Conservation (phyloP, 2,888 invertebrate species). For the Caradrina clavipalpis region DNA sequence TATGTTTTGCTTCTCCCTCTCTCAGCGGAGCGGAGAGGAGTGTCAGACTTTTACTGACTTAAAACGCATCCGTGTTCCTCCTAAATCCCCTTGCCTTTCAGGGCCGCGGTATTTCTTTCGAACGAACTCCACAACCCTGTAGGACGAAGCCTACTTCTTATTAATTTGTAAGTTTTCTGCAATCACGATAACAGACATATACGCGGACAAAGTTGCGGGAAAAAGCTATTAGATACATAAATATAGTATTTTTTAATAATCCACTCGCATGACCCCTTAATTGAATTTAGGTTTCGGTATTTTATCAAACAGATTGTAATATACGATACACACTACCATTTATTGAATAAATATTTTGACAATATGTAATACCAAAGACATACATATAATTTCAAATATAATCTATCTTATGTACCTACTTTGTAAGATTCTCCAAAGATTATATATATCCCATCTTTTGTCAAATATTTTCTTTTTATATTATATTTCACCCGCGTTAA, state of each 20-base stretch:
- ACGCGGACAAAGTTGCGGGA: too few relatives aligned
- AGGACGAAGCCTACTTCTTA: too few relatives aligned
- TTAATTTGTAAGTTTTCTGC: too few relatives aligned
- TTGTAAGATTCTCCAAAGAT: background rate
- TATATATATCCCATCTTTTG: background rate
- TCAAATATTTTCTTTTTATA: conserved; percentile 1
- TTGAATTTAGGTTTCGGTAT: background rate
- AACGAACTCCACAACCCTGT: too few relatives aligned
- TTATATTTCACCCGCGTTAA: background rate
- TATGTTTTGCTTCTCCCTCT: too few relatives aligned
- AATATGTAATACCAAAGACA: background rate
- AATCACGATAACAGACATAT: too few relatives aligned
- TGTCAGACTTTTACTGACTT: too few relatives aligned
- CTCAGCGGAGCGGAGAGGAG: too few relatives aligned
- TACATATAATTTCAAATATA: background rate
- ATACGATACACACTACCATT: background rate
- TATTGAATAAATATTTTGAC: background rate
- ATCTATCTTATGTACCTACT: background rate
- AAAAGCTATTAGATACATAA: too few relatives aligned
- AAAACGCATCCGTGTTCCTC: too few relatives aligned
- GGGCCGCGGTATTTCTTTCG: too few relatives aligned
- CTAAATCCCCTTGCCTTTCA: too few relatives aligned
- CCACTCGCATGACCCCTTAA: background rate
- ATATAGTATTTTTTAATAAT: background rate
- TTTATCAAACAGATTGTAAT: background rate